Conservation (phyloP, 2,113 vertebrate genomes). For the Hyperoodon ampullatus region DNA sequence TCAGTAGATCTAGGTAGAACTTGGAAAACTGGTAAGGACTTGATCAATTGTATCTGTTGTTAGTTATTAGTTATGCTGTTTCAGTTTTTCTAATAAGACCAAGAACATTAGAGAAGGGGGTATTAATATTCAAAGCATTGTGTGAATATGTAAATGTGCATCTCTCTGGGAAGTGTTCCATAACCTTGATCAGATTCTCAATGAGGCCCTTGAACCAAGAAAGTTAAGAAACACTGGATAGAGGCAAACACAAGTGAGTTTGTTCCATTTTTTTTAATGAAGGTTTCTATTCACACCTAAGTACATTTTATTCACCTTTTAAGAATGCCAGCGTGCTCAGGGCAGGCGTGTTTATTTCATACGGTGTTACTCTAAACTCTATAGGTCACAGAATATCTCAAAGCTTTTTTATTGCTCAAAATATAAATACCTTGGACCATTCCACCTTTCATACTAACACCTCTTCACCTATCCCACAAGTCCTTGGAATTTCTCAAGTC, state of each 20-base stretch:
- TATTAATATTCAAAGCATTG: slow-evolving; percentile 78
- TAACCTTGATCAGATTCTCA: slow-evolving; percentile 74
- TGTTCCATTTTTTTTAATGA: slow-evolving; percentile 45
- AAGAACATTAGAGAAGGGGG: slow-evolving; percentile 59
- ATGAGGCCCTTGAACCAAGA: slow-evolving; percentile 66
- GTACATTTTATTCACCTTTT: background rate
- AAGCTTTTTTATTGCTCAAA: background rate
- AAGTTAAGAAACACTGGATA: slow-evolving; percentile 66
- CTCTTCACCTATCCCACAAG: background rate
- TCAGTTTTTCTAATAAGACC: slow-evolving; percentile 68
- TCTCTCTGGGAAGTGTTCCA: slow-evolving; percentile 73
- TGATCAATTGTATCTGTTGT: slow-evolving; percentile 59
- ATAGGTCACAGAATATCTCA: background rate
- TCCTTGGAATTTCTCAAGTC: slow-evolving; percentile 4
- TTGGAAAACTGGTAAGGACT: slow-evolving; percentile 48
- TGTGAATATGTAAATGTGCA: slow-evolving; percentile 71
- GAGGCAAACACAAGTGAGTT: slow-evolving; percentile 47
- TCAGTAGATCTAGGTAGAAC: slow-evolving; percentile 8
- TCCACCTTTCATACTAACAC: background rate
- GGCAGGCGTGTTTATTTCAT: slow-evolving; percentile 6
- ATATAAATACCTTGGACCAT: slow-evolving; percentile 20
- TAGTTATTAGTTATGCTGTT: slow-evolving; percentile 67
- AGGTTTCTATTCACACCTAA: slow-evolving; percentile 33
- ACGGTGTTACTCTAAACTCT: background rate
- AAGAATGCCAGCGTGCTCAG: background rate